A percentile compares a stretch with the other conserved stretches of the same genome.
Evolutionary conservation across 2,888 invertebrate genomes (phyloP).

Genomic region (Orthonychiurus folsomi): DNA sequence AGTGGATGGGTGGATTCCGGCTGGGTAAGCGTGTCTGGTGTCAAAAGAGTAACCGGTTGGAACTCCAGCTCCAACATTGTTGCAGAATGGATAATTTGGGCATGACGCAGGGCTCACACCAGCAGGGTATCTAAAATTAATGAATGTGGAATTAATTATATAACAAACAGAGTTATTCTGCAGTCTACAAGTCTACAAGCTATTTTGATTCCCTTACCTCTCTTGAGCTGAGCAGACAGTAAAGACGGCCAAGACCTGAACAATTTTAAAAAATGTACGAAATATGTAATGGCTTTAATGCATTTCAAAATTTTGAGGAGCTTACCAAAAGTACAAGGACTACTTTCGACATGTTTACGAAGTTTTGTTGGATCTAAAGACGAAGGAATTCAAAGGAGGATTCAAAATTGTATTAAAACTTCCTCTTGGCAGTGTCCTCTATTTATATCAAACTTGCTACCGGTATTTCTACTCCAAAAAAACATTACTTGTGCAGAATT

Average conservation of each 20-base stretch:
- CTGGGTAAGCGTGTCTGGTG: slow-evolving; percentile 33
- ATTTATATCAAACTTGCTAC: too few relatives aligned
- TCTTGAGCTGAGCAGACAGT: slow-evolving; percentile 28
- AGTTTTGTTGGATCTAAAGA: too few relatives aligned
- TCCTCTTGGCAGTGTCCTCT: too few relatives aligned
- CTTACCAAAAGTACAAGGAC: too few relatives aligned
- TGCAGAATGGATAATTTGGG: slow-evolving; percentile 56
- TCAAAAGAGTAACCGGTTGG: slow-evolving; percentile 37
- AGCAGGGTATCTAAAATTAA: slow-evolving; percentile 29
- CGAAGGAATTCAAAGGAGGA: too few relatives aligned
- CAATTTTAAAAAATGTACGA: too few relatives aligned
- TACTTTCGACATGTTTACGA: too few relatives aligned
- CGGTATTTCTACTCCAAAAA: too few relatives aligned
- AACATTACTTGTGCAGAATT: too few relatives aligned
- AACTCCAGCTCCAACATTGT: slow-evolving; percentile 41
- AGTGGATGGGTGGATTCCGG: slow-evolving; percentile 23
- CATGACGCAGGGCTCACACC: slow-evolving; percentile 47
- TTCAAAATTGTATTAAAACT: too few relatives aligned
- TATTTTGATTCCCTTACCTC: slow-evolving; percentile 14
- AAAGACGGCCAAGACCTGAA: slow-evolving; percentile 25
- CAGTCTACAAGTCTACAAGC: background rate
- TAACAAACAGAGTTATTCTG: background rate
- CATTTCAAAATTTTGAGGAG: too few relatives aligned
- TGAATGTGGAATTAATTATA: background rate
- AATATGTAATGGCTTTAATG: too few relatives aligned